Conservation (phyloP, 2,888 invertebrate species). For the Eupithecia exiguata region DNA sequence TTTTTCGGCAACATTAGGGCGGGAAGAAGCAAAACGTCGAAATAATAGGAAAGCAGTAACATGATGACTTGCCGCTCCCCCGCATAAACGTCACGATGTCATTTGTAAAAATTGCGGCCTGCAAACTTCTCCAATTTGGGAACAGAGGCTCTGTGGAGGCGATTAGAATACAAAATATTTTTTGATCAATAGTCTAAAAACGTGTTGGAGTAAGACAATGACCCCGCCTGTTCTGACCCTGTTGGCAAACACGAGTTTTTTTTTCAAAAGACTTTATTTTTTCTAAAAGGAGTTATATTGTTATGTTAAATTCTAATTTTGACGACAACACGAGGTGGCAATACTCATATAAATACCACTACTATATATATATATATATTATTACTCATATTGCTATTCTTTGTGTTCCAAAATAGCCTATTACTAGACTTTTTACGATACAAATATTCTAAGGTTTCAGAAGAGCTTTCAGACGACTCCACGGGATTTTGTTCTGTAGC, state of each 20-base stretch:
- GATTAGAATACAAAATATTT: background rate
- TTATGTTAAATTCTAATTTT: background rate
- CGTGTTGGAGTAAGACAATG: background rate
- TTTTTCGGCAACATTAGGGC: constrained; percentile 60
- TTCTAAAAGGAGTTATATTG: background rate
- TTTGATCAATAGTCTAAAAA: background rate
- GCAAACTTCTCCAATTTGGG: constrained; percentile 77
- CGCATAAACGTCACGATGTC: constrained; percentile 83
- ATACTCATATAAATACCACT: too few relatives aligned
- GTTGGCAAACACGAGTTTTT: background rate
- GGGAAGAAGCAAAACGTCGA: constrained; percentile 65
- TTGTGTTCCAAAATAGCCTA: background rate
- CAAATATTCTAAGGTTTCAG: background rate
- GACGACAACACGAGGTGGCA: too few relatives aligned
- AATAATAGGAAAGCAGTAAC: constrained; percentile 82
- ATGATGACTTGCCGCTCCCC: constrained; percentile 83
- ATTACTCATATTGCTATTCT: too few relatives aligned
- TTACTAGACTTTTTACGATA: background rate
- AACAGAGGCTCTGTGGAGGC: constrained; percentile 61
- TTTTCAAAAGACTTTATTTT: background rate
- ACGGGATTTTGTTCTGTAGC: constrained; percentile 54
- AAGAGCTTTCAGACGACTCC: constrained; percentile 49
- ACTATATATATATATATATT: too few relatives aligned
- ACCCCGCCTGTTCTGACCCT: background rate
- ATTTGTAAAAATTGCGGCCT: constrained; percentile 84